phyloP scores from a whole-genome alignment of 2,113 vertebrate genomes.

The Heliornis fulica region DNA sequence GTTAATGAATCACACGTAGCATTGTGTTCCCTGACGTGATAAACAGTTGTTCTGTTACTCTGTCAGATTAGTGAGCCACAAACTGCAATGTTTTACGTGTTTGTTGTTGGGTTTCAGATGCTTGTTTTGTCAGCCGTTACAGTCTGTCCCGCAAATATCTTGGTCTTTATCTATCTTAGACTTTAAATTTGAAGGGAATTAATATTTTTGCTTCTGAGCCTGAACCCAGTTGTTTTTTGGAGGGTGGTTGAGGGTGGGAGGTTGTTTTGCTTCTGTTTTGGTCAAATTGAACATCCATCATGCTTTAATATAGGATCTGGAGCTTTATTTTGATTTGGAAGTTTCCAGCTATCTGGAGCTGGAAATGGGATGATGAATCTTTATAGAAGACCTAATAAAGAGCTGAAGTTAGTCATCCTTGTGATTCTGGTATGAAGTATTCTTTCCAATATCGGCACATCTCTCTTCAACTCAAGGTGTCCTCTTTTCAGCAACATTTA shows the following conservation, averaged over 20 bases:
- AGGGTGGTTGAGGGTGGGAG: no score
- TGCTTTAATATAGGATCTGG: neutral
- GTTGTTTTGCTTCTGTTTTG: neutral
- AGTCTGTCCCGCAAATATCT: neutral
- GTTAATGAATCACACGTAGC: neutral
- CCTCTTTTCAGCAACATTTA: neutral
- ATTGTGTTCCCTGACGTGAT: neutral
- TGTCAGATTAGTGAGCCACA: slow-evolving; percentile 20
- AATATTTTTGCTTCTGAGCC: neutral
- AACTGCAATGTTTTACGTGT: neutral
- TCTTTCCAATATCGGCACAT: neutral
- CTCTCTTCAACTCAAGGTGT: neutral
- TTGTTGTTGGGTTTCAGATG: neutral
- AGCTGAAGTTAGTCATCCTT: neutral
- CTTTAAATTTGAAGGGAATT: neutral
- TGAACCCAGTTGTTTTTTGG: neutral
- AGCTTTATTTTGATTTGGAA: neutral
- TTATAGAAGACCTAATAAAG: neutral
- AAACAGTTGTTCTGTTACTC: neutral
- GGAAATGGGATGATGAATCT: neutral
- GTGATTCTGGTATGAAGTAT: neutral
- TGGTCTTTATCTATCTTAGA: neutral
- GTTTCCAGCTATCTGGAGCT: neutral
- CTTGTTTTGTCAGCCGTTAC: neutral
- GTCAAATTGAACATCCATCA: fast-evolving